Percentiles rank a stretch among this genome's conserved stretches.
phyloP scores from a whole-genome alignment of 2,113 vertebrate genomes.

The Edolisoma coerulescens region DNA sequence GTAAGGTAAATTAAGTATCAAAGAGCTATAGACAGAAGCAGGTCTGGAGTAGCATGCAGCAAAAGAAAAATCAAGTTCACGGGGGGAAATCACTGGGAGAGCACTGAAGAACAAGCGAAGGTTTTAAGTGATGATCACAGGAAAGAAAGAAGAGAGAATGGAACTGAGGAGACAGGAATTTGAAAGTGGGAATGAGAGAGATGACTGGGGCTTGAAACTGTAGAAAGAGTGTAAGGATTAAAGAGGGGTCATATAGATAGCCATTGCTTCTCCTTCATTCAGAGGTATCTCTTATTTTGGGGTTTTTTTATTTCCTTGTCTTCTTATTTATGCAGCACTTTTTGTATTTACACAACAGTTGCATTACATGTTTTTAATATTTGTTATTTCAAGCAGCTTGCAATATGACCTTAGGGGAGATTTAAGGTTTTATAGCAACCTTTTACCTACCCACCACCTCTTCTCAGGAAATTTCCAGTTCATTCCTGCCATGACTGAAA shows the following conservation, averaged over 20 bases:
- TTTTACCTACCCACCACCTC: conserved; percentile 19
- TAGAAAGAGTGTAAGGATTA: neutral
- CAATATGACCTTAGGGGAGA: neutral
- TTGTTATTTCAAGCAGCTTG: neutral
- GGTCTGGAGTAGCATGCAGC: neutral
- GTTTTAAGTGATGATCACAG: neutral
- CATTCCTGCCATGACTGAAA: conserved; percentile 28
- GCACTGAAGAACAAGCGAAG: neutral
- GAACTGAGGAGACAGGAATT: neutral
- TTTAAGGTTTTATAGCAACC: conserved; percentile 26
- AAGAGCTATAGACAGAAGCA: neutral
- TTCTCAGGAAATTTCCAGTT: conserved; percentile 27
- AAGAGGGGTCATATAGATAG: neutral
- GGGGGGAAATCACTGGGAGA: neutral
- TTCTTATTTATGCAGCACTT: neutral
- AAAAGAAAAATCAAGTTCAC: neutral
- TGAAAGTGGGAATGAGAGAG: neutral
- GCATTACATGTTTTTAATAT: neutral
- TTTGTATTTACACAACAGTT: neutral
- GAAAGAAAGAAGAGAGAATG: neutral
- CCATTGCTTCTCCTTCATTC: neutral
- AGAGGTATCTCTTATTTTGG: neutral
- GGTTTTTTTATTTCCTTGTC: neutral
- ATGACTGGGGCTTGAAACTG: neutral
- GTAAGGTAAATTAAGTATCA: neutral